A percentile compares a stretch with the other conserved stretches of the same genome.
These are phyloP conservation scores for Ashinkailepas kermadecensis DNA, from an alignment of 2,888 invertebrate genomes.

Conservation along the genomic window DNA sequence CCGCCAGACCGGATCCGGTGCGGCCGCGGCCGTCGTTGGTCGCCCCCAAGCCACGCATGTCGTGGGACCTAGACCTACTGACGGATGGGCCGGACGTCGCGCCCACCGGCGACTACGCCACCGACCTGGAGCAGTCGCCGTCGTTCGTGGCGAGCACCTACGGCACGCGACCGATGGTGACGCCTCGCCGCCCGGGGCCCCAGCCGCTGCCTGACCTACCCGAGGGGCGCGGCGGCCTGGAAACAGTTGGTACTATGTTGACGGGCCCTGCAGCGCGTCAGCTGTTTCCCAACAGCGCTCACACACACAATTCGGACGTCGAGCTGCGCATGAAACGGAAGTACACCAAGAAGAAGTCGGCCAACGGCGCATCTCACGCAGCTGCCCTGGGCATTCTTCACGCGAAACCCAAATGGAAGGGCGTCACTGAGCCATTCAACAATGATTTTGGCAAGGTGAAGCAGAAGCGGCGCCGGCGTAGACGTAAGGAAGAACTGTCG, in stretches of 20 bases:
- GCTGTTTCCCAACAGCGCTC: background rate
- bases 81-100: background rate
- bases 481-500: background rate
- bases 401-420: background rate
- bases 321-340: background rate
- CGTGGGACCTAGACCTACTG: conserved; percentile 20
- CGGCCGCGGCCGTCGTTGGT: background rate
- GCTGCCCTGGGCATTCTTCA: background rate
- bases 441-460: background rate
- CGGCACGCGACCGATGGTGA: background rate
- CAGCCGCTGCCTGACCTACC: too few relatives aligned
- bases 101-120: too few relatives aligned
- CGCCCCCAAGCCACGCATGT: conserved; percentile 9
- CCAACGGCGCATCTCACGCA: background rate
- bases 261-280: background rate
- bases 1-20: background rate
- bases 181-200: background rate
- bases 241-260: background rate
- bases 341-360: background rate
- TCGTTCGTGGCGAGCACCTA: background rate
- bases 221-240: background rate
- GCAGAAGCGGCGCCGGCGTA: background rate
- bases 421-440: background rate
- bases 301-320: background rate
- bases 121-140: conserved; percentile 6